Conservation (phyloP, 2,888 invertebrate species). For the Teleogryllus oceanicus region DNA sequence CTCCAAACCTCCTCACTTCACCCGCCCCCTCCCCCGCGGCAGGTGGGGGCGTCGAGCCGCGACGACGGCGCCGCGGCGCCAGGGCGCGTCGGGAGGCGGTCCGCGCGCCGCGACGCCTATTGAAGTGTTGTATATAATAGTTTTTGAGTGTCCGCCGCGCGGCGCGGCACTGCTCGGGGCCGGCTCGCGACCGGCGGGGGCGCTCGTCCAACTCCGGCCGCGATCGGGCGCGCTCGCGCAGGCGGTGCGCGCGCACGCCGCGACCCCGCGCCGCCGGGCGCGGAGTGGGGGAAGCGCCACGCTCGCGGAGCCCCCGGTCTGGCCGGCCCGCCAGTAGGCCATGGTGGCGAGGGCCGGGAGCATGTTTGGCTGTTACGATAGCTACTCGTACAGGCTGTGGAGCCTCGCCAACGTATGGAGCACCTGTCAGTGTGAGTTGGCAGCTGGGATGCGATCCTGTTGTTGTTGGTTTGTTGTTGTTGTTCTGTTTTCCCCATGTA, state of each 20-base stretch:
- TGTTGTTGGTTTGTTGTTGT: not conserved
- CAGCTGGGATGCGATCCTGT: not conserved
- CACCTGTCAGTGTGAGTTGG: slow-evolving; percentile 69
- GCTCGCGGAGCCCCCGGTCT: slow-evolving; percentile 21
- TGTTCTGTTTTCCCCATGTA: not conserved
- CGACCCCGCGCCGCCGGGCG: slow-evolving; percentile 44
- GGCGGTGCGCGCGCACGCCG: slow-evolving; percentile 45
- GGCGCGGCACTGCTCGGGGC: not conserved
- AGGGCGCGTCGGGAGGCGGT: too few relatives aligned
- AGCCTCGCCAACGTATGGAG: slow-evolving; percentile 74
- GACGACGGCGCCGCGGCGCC: too few relatives aligned
- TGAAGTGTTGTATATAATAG: too few relatives aligned
- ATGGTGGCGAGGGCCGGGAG: slow-evolving; percentile 77
- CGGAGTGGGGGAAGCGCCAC: not conserved
- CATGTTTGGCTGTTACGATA: slow-evolving; percentile 73
- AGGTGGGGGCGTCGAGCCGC: too few relatives aligned
- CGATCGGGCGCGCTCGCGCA: slow-evolving; percentile 25
- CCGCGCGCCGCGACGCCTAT: not conserved
- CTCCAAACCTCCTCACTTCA: too few relatives aligned
- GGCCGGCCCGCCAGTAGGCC: slow-evolving; percentile 59
- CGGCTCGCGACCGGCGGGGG: slow-evolving; percentile 18
- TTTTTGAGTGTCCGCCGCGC: not conserved
- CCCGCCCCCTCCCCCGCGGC: too few relatives aligned
- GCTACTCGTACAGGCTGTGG: slow-evolving; percentile 73
- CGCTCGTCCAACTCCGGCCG: not conserved